Evolutionary conservation across 2,888 invertebrate species (phyloP), one percentile per base, ranked within the genome.

Genomic region (Leptogaster cylindrica): DNA sequence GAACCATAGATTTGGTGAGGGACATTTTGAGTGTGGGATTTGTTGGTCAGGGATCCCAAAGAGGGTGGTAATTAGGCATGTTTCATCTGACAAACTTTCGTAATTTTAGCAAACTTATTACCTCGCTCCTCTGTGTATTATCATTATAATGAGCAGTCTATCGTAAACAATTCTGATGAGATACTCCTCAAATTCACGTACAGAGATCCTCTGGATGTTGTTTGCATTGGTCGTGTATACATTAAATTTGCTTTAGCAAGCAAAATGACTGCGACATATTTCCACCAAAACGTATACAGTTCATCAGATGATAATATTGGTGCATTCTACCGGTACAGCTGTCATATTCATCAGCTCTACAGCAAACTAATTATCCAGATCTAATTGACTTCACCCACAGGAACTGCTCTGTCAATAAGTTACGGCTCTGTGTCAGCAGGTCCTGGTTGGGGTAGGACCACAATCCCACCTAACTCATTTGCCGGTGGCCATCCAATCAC

Each of bases 381-480:
- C 52, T 33, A 52, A 52, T 52, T 52, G 31, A 52, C 52, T 52
- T 52, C 33, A 33, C 52, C 52, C n/a, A 28, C 16, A 28, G 52
- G 31, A 31, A 31, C 31, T 52, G 12, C 20, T 52, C 33, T 20
- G 31, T 52, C 52, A 33, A 52, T 52, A 52, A 52, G 52, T 52
- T 33, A 52, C 27, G 28, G 52, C 7, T 31, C 52, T 31, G 28
- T 31, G 52, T 33, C 52, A 52, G 33, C 18, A 16, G 31, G 46
- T 46, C 25, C n/a, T 23, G 46, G 23, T 46, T 25, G 23, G 12
- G n/a, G 20, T 46, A 12, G 23, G 16, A 23, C 23, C 16, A 8
- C 46, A 46, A 46, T 46, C 46, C 46, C 23, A 23, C 10, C 25
- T 16, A 6, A 25, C 3, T 25, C 20, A 46, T 12, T 46, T 16